Percentiles rank a stretch among this genome's conserved stretches.
These are phyloP conservation scores for Drosophila ananassae DNA, from an alignment of 1,140 invertebrate species.

Conservation along the genomic window DNA sequence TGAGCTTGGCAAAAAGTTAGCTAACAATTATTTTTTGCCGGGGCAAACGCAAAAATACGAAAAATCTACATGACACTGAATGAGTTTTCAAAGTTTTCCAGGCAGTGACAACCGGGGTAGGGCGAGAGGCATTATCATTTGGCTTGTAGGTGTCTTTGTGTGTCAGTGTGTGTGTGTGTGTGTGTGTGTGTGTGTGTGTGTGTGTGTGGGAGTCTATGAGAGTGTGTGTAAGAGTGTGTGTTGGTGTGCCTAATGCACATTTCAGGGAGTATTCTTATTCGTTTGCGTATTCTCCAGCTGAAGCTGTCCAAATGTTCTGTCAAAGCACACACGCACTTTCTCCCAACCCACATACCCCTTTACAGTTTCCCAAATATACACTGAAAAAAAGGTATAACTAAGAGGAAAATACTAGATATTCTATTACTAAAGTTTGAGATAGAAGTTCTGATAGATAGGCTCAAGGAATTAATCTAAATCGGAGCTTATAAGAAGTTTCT, in stretches of 20 bases:
- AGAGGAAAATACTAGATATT: too few relatives aligned
- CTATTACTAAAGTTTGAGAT: too few relatives aligned
- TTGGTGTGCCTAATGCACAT: slow-evolving; percentile 47
- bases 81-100: slow-evolving; percentile 59
- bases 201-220: not conserved
- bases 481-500: too few relatives aligned
- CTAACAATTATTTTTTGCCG: slow-evolving; percentile 62
- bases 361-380: not conserved
- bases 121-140: slow-evolving; percentile 33
- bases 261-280: slow-evolving; percentile 13
- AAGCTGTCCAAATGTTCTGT: slow-evolving; percentile 48
- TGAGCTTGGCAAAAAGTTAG: slow-evolving; percentile 59
- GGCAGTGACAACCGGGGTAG: slow-evolving; percentile 2
- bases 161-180: not conserved
- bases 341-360: not conserved
- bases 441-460: too few relatives aligned
- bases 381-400: slow-evolving; percentile 4
- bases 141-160: slow-evolving; percentile 9
- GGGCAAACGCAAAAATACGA: slow-evolving; percentile 57
- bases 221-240: not conserved
- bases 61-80: slow-evolving; percentile 66
- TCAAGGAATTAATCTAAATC: too few relatives aligned
- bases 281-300: slow-evolving; percentile 7
- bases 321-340: slow-evolving; percentile 28
- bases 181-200: slow-evolving; percentile 4